Percentiles rank a stretch among this genome's conserved stretches.
phyloP scores from a whole-genome alignment of 2,888 invertebrate genomes.

The Melipona beecheii region DNA sequence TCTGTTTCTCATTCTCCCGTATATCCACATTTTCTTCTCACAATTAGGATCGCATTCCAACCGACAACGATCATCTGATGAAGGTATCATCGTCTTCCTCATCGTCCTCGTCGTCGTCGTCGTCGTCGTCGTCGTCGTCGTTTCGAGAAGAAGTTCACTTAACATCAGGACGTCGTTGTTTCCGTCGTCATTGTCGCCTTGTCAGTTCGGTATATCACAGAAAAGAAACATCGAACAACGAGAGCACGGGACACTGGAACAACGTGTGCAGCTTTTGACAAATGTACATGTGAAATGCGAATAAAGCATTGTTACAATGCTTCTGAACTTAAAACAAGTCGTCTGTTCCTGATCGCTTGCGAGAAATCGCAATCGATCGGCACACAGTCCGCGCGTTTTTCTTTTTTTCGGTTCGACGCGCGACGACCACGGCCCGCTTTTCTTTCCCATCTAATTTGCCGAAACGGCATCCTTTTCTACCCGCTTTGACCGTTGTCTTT shows the following conservation, averaged over 20 bases:
- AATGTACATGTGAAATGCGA: conserved; percentile 61
- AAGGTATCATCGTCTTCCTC: background rate
- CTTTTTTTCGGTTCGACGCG: background rate
- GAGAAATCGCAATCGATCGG: too few species aligned
- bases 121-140: background rate
- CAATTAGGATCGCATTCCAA: background rate
- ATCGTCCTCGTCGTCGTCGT: background rate
- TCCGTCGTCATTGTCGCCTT: background rate
- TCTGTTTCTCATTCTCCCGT: background rate
- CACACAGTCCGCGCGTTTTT: background rate
- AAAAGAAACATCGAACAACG: background rate
- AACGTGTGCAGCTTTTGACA: conserved; percentile 34
- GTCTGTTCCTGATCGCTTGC: background rate
- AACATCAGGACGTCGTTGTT: too few species aligned
- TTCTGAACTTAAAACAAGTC: conserved; percentile 1
- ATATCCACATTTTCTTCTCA: background rate
- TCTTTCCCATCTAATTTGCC: background rate
- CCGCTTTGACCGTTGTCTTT: background rate
- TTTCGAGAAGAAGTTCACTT: background rate
- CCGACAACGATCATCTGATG: background rate
- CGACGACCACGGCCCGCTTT: background rate
- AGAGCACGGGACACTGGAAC: too few species aligned
- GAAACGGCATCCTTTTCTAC: background rate
- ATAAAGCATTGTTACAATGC: conserved; percentile 62
- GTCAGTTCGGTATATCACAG: background rate